These are phyloP conservation scores for Melanotus villosus DNA, from an alignment of 2,888 invertebrate genomes.

Conservation along the genomic window DNA sequence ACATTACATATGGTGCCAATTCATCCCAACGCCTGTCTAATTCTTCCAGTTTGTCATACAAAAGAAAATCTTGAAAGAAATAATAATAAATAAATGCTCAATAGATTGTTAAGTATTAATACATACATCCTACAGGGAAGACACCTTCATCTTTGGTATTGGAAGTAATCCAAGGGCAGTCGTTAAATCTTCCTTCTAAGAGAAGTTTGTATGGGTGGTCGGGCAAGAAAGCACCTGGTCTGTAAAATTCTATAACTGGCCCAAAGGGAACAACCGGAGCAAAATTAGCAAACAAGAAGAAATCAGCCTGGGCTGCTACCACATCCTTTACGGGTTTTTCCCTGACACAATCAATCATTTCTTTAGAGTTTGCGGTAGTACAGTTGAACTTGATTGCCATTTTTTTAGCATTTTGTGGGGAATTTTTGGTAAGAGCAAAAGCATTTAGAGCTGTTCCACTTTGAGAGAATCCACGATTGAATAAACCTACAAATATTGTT, in stretches of 20 bases:
- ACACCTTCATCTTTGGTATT: conserved; percentile 79
- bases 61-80: not conserved
- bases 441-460: conserved; percentile 79
- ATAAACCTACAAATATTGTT: conserved; percentile 67
- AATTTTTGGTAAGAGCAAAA: conserved; percentile 70
- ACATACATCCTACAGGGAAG: conserved; percentile 59
- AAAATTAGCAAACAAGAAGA: conserved; percentile 72
- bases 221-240: conserved; percentile 74
- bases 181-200: conserved; percentile 73
- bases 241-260: conserved; percentile 57
- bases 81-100: not conserved
- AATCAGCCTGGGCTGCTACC: conserved; percentile 71
- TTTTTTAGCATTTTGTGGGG: conserved; percentile 73
- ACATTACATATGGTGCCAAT: conserved; percentile 55
- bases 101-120: not conserved
- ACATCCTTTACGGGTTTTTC: conserved; percentile 73
- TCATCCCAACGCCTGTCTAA: conserved; percentile 59
- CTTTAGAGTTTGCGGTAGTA: conserved; percentile 68
- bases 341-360: conserved; percentile 77
- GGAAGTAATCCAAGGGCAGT: conserved; percentile 79
- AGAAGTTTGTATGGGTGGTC: conserved; percentile 76
- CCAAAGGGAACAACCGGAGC: conserved; percentile 59
- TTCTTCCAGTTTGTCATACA: conserved; percentile 59
- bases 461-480: conserved; percentile 76
- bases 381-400: conserved; percentile 77